Conservation (phyloP, 2,797 vertebrate species). For the Coranthus polyacanthus region DNA sequence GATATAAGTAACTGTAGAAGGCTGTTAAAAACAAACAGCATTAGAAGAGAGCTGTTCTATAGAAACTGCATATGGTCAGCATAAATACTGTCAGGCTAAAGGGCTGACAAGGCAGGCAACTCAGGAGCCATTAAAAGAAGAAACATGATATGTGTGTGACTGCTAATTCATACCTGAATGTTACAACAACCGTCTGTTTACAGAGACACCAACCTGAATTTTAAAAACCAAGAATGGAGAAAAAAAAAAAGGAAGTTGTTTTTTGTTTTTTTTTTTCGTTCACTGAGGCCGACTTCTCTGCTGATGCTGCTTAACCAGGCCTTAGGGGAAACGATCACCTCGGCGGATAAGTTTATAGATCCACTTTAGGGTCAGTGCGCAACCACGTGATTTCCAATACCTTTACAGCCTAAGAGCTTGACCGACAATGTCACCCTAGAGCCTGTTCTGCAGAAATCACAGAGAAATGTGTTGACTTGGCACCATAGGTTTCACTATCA, state of each 20-base stretch:
- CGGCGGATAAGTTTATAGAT: conserved; percentile 36
- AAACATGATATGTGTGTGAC: conserved; percentile 49
- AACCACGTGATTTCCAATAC: conserved; percentile 24
- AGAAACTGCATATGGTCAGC: conserved; percentile 62
- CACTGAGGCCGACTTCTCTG: neutral
- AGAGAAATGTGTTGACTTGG: conserved; percentile 66
- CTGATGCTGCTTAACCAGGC: conserved; percentile 24
- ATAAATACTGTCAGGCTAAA: conserved; percentile 54
- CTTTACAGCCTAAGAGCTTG: conserved; percentile 27
- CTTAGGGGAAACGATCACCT: conserved; percentile 17
- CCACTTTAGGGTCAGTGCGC: conserved; percentile 32
- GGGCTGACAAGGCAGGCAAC: conserved; percentile 64
- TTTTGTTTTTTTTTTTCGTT: neutral
- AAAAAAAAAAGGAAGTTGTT: neutral
- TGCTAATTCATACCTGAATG: conserved; percentile 14
- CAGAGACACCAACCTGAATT: conserved; percentile 4
- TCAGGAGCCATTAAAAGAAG: conserved; percentile 36
- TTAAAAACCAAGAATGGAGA: neutral
- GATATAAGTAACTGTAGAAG: conserved; percentile 28
- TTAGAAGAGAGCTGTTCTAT: conserved; percentile 36
- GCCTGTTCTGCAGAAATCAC: conserved; percentile 42
- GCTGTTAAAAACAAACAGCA: conserved; percentile 61
- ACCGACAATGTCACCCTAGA: conserved; percentile 24
- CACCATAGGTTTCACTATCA: conserved; percentile 52
- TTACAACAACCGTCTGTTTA: conserved; percentile 24